Evolutionary conservation across 2,797 vertebrate species (phyloP).

Genomic region (Enteromius radiatus): DNA sequence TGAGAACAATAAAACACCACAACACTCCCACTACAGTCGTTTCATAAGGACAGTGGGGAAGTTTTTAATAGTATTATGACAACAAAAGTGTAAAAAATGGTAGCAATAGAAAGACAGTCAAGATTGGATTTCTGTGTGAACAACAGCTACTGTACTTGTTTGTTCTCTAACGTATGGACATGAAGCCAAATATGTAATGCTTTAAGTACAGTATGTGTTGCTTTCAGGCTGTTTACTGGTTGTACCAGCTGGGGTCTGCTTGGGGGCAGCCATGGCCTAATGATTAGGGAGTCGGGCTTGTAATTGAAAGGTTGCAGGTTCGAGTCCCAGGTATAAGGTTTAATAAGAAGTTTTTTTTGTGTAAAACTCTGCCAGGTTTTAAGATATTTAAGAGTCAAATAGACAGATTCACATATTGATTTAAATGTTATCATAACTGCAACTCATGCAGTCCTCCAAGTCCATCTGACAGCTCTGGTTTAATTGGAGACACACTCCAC

Average conservation of each 20-base stretch:
- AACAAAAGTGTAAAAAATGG: conserved; percentile 19
- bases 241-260: too few species aligned
- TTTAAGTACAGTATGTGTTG: too few species aligned
- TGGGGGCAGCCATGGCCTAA: too few species aligned
- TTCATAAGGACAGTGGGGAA: background rate
- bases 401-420: background rate
- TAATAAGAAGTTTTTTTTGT: too few species aligned
- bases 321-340: too few species aligned
- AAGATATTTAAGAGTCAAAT: background rate
- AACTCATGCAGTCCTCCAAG: background rate
- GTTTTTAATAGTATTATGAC: conserved; percentile 14
- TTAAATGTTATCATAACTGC: background rate
- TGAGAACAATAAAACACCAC: background rate
- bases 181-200: too few species aligned
- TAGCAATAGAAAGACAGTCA: background rate
- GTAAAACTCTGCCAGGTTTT: background rate
- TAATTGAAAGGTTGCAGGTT: too few species aligned
- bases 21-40: background rate
- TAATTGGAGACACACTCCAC: conserved; percentile 20
- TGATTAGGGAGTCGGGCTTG: too few species aligned
- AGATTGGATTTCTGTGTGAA: background rate
- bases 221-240: too few species aligned
- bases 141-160: background rate
- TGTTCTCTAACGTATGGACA: background rate
- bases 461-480: conserved; percentile 3